These are phyloP conservation scores for Neodiprion virginianus DNA, from an alignment of 1,140 invertebrate species.

Conservation along the genomic window DNA sequence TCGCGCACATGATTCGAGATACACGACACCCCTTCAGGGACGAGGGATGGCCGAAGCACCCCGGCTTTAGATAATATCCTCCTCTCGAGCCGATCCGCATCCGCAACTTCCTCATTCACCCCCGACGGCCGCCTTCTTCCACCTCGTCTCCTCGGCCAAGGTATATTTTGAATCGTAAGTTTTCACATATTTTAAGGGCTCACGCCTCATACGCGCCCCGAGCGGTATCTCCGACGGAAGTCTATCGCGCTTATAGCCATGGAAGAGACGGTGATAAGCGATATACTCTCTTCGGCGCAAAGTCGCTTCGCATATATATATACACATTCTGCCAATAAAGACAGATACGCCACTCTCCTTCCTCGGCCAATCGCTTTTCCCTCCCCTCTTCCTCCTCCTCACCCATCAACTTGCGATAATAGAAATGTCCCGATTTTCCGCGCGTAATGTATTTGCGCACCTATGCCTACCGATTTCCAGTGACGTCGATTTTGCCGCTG, in stretches of 20 bases:
- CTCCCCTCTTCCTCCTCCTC: not conserved
- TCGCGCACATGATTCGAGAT: conserved; percentile 7
- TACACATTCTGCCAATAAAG: conserved; percentile 5
- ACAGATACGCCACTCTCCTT: not conserved
- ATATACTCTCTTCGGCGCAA: not conserved
- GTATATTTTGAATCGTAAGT: conserved; percentile 5
- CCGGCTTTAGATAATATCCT: conserved; percentile 46
- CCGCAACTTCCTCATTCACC: not conserved
- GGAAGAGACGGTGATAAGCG: no score
- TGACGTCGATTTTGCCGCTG: not conserved
- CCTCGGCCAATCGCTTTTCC: not conserved
- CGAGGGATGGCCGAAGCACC: conserved; percentile 30
- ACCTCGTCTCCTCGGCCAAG: not conserved
- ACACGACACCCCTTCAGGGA: conserved; percentile 33
- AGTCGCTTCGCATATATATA: not conserved
- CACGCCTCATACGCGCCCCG: not conserved
- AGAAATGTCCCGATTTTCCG: not conserved
- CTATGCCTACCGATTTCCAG: no score
- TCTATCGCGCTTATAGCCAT: not conserved
- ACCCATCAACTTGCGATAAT: not conserved
- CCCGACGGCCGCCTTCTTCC: not conserved
- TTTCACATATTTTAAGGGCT: conserved; percentile 7
- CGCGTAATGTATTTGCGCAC: not conserved
- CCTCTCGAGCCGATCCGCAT: not conserved
- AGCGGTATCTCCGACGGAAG: not conserved